phyloP scores from a whole-genome alignment of 2,888 invertebrate species.

The Anarsia innoxiella region DNA sequence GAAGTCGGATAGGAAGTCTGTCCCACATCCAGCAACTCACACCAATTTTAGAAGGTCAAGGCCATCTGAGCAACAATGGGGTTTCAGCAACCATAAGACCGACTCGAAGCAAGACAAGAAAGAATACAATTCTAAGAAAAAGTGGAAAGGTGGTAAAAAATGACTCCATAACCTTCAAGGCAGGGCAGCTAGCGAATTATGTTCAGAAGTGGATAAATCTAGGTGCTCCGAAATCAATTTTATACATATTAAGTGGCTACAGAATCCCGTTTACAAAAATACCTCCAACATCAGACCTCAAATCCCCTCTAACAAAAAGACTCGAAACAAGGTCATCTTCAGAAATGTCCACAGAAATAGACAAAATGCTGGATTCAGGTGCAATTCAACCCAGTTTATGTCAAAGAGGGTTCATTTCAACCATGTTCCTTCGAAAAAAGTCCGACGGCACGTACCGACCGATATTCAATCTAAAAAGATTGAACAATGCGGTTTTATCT shows the following conservation, averaged over 20 bases:
- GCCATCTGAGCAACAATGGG: too few relatives aligned
- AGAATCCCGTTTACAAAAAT: conserved; percentile 13
- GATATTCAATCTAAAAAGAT: conserved; percentile 16
- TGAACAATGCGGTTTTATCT: conserved; percentile 13
- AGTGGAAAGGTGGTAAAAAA: not conserved
- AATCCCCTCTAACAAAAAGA: too few relatives aligned
- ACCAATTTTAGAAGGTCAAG: too few relatives aligned
- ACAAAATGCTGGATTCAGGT: not conserved
- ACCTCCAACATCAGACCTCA: conserved; percentile 8
- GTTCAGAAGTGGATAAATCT: not conserved
- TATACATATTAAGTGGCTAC: conserved; percentile 14
- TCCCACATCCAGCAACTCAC: too few relatives aligned
- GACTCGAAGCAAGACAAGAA: not conserved
- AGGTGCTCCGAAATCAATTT: conserved; percentile 9
- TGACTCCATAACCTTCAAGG: conserved; percentile 2
- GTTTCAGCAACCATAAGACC: too few relatives aligned
- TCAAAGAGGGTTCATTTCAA: conserved; percentile 4
- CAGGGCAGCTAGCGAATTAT: conserved; percentile 2
- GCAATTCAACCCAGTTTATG: conserved; percentile 1
- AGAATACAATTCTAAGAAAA: not conserved
- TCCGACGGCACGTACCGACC: conserved; percentile 13
- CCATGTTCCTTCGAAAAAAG: conserved; percentile 16
- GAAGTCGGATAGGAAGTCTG: too few relatives aligned
- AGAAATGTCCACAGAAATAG: conserved; percentile 4
- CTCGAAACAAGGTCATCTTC: too few relatives aligned